Evolutionary conservation across 1,140 invertebrate genomes (phyloP).

Genomic region (Caerostris extrusa): DNA sequence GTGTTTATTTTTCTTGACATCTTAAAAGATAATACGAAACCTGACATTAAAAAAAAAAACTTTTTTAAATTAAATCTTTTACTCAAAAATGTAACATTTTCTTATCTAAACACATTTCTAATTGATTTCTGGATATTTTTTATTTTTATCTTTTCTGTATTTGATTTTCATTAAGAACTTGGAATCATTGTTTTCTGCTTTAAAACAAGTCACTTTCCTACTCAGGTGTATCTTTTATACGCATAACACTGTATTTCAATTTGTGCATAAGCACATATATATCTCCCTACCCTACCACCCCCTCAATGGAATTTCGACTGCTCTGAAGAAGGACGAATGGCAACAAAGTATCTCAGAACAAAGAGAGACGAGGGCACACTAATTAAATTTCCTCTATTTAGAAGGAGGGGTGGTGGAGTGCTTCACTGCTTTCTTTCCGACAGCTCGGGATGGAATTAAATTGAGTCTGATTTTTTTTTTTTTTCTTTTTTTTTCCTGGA

Average conservation of each 20-base stretch:
- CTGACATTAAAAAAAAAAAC: no score
- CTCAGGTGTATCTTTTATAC: neutral
- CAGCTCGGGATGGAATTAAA: constrained; percentile 33
- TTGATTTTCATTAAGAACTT: no score
- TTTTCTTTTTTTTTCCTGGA: neutral
- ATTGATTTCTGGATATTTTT: no score
- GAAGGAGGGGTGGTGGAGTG: neutral
- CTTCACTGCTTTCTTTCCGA: neutral
- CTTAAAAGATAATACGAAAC: no score
- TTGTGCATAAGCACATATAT: neutral
- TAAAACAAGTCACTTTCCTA: no score
- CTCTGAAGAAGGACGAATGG: neutral
- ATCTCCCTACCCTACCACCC: neutral
- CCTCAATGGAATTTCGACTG: neutral
- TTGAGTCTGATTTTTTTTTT: neutral
- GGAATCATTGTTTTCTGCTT: no score
- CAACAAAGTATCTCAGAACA: constrained; percentile 18
- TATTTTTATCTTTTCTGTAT: no score
- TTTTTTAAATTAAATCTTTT: no score
- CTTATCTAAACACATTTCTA: no score
- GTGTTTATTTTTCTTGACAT: no score
- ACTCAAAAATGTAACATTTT: no score
- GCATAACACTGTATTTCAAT: neutral
- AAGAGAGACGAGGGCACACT: neutral
- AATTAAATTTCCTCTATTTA: constrained; percentile 48